These are phyloP conservation scores for Psittacus erithacus DNA, from an alignment of 2,113 vertebrate species.

Conservation along the genomic window DNA sequence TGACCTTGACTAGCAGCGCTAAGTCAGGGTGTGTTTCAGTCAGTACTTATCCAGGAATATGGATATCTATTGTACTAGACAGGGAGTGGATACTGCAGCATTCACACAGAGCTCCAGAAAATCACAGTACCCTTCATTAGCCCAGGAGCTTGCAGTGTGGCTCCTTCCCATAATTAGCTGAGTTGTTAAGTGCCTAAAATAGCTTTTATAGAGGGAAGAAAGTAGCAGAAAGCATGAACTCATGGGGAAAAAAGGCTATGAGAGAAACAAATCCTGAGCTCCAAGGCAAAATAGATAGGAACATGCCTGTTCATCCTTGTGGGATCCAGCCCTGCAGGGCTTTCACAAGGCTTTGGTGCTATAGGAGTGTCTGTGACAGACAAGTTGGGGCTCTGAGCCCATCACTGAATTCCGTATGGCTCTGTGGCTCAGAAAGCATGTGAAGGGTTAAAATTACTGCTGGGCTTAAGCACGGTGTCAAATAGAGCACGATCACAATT, in stretches of 20 bases:
- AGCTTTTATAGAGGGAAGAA: background rate
- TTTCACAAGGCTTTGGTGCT: background rate
- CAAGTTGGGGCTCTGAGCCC: background rate
- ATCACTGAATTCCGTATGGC: fast-evolving
- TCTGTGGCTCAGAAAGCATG: background rate
- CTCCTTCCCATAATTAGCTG: background rate
- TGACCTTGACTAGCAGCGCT: background rate
- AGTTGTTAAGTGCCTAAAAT: background rate
- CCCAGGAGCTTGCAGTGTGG: background rate
- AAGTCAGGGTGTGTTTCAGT: background rate
- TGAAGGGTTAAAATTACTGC: background rate
- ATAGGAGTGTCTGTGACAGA: background rate
- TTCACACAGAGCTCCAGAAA: background rate
- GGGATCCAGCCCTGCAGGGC: background rate
- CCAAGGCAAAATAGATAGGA: background rate
- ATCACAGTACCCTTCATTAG: background rate
- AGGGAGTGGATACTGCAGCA: background rate
- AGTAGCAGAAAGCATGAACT: background rate
- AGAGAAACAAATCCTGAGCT: background rate
- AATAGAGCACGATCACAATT: fast-evolving
- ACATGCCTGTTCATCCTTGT: fast-evolving
- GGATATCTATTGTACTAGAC: background rate
- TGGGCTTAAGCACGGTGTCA: background rate
- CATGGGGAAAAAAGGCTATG: background rate
- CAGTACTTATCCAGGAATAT: background rate